Evolutionary conservation across 2,888 invertebrate species (phyloP).

Genomic region (Cantharis rustica): DNA sequence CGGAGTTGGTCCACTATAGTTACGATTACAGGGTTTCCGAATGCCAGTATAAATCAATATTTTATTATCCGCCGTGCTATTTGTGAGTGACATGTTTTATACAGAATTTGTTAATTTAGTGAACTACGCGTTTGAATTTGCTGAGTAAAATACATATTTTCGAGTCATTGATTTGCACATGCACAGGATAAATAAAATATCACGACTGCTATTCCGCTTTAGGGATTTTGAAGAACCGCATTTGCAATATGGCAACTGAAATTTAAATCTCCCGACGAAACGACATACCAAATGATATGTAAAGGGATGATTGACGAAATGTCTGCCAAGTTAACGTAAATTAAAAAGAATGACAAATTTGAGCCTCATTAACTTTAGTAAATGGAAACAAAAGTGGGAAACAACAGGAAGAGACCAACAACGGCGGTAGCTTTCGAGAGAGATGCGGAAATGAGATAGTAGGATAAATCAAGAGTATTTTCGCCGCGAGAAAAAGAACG

Average conservation of each 20-base stretch:
- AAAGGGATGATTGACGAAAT: conserved; percentile 39
- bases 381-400: conserved; percentile 34
- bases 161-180: conserved; percentile 52
- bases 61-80: conserved; percentile 48
- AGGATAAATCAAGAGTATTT: conserved; percentile 38
- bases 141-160: conserved; percentile 45
- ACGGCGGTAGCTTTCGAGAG: conserved; percentile 35
- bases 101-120: conserved; percentile 47
- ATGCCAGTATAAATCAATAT: conserved; percentile 49
- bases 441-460: conserved; percentile 42
- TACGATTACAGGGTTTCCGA: conserved; percentile 47
- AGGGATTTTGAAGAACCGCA: conserved; percentile 50
- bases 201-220: conserved; percentile 50
- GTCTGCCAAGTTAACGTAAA: conserved; percentile 34
- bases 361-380: conserved; percentile 35
- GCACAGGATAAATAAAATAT: conserved; percentile 54
- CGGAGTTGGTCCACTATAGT: conserved; percentile 36
- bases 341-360: conserved; percentile 39
- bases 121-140: conserved; percentile 43
- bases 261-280: conserved; percentile 41
- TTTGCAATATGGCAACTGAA: conserved; percentile 50
- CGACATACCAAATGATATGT: conserved; percentile 44
- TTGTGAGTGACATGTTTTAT: conserved; percentile 49
- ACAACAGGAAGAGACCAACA: conserved; percentile 38
- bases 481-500: conserved; percentile 39